Conservation (phyloP, 2,888 invertebrate genomes). For the Choreutis nemorana region DNA sequence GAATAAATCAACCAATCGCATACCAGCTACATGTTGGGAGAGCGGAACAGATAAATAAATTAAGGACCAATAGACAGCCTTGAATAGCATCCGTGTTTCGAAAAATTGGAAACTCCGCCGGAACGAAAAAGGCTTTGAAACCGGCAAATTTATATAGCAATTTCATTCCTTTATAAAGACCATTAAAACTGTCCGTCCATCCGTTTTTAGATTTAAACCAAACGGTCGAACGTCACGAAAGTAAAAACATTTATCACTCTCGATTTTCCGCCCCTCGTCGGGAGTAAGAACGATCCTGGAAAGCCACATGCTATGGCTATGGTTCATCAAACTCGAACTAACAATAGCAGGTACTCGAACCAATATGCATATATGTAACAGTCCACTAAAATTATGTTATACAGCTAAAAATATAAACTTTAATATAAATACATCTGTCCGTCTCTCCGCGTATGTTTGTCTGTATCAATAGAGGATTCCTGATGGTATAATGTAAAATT, state of each 20-base stretch:
- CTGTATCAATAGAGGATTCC: too few relatives aligned
- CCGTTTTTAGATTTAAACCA: constrained; percentile 49
- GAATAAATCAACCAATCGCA: constrained; percentile 5
- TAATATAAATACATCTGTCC: too few relatives aligned
- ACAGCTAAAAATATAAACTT: too few relatives aligned
- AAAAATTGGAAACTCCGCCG: constrained; percentile 29
- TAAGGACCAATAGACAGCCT: constrained; percentile 35
- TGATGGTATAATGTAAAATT: too few relatives aligned
- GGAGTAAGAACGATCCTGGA: constrained; percentile 2
- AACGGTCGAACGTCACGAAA: constrained; percentile 40
- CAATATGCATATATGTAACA: too few relatives aligned
- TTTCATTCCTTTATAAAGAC: constrained; percentile 40
- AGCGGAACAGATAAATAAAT: constrained; percentile 42
- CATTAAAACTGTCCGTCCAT: constrained; percentile 53
- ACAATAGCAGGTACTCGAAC: too few relatives aligned
- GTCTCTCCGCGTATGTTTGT: too few relatives aligned
- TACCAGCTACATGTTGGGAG: constrained; percentile 4
- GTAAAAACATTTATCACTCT: constrained; percentile 48
- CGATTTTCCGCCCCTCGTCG: constrained; percentile 30
- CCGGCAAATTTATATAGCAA: constrained; percentile 46
- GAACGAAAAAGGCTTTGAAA: constrained; percentile 26
- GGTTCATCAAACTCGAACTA: too few relatives aligned
- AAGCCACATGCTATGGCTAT: too few relatives aligned
- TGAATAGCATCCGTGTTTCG: constrained; percentile 25
- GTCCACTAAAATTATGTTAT: too few relatives aligned